A percentile compares a stretch with the other conserved stretches of the same genome.
Conservation (phyloP, 23 tunicate species). For the Botrylloides violaceus region DNA sequence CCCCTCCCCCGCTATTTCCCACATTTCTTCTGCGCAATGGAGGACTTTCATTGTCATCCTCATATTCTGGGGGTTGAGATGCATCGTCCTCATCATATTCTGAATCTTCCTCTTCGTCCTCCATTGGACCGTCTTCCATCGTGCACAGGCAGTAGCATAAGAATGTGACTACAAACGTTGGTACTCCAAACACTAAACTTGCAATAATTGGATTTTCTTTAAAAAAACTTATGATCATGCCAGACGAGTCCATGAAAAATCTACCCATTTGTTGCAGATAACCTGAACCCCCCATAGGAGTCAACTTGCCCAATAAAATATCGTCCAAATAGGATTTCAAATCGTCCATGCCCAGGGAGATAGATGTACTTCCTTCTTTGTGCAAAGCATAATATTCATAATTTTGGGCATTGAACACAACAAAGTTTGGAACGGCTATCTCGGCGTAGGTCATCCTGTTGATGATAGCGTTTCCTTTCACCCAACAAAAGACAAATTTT, state of each 20-base stretch:
- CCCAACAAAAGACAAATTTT: constrained; percentile 68
- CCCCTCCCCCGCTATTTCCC: background rate
- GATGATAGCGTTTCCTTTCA: constrained; percentile 44
- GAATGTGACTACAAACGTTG: constrained; percentile 41
- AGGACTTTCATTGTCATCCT: background rate
- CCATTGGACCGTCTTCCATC: constrained; percentile 27
- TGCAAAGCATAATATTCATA: constrained; percentile 39
- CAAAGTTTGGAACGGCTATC: constrained; percentile 51
- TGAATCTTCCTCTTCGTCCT: constrained; percentile 10
- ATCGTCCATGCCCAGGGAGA: constrained; percentile 15
- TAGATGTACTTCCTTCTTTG: constrained; percentile 7
- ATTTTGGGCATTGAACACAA: constrained; percentile 45
- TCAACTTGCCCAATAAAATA: constrained; percentile 31
- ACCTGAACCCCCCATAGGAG: constrained; percentile 54
- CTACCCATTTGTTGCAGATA: constrained; percentile 37
- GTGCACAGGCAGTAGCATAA: constrained; percentile 74
- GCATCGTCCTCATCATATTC: constrained; percentile 9
- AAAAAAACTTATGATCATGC: constrained; percentile 28
- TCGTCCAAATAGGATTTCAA: constrained; percentile 37
- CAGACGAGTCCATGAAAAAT: constrained; percentile 21
- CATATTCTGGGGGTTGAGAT: constrained; percentile 2
- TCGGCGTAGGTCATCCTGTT: constrained; percentile 66
- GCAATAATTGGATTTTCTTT: constrained; percentile 51
- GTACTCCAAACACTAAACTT: constrained; percentile 47
- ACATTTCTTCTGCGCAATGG: background rate